Conservation (phyloP, 2,113 vertebrate species). For the Gyps fulvus region DNA sequence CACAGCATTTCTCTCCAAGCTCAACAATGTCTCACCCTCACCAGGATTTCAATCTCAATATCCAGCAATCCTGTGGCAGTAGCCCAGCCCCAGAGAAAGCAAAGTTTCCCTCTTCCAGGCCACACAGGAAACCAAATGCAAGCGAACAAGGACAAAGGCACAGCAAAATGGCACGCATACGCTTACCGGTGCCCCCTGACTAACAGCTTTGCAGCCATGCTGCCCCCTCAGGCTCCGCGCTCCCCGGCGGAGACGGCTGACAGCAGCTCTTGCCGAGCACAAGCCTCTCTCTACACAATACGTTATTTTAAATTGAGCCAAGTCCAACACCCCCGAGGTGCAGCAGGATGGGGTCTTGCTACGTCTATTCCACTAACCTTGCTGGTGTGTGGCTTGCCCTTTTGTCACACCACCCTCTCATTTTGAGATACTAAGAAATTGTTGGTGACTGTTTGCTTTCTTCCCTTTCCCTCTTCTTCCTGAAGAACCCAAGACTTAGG, state of each 20-base stretch:
- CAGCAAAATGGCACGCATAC: accelerated
- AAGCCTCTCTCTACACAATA: no score
- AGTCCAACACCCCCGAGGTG: no score
- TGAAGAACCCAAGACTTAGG: no score
- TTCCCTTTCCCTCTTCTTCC: no score
- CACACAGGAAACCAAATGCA: accelerated
- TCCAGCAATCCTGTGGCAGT: not conserved
- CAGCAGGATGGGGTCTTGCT: no score
- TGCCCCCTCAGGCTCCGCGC: no score
- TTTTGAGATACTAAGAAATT: no score
- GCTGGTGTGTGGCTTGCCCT: no score
- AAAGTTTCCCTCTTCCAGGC: not conserved
- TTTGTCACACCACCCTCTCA: no score
- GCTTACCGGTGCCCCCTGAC: accelerated
- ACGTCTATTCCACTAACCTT: no score
- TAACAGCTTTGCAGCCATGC: accelerated
- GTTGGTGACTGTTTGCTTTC: no score
- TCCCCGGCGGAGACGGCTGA: accelerated
- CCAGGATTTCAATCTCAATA: accelerated
- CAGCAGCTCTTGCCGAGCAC: not conserved
- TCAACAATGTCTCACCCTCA: accelerated
- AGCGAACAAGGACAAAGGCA: not conserved
- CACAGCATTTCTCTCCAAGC: not conserved
- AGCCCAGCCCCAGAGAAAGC: not conserved
- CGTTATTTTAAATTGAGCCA: not conserved